Evolutionary conservation across 53 echinoderm and acorn worm genomes (phyloP).

Genomic region (Luidia sarsii): DNA sequence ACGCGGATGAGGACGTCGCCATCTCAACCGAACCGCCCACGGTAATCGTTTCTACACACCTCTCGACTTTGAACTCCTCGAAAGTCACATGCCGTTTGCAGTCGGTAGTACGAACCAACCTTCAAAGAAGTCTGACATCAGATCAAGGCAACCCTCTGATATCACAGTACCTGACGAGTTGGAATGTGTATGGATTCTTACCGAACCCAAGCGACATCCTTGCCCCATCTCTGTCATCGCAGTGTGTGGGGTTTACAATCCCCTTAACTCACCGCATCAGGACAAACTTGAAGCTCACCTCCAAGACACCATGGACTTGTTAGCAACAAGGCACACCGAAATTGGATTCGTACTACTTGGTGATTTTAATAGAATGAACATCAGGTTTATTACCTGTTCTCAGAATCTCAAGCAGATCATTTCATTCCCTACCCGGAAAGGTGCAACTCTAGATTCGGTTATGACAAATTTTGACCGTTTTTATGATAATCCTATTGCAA

Average conservation of each 20-base stretch:
- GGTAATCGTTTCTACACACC: no score
- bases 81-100: no score
- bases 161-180: conserved; percentile 7
- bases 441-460: not conserved
- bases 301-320: conserved; percentile 13
- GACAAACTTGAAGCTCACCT: conserved; percentile 19
- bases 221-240: not conserved
- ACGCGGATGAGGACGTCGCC: no score
- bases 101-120: no score
- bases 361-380: no score
- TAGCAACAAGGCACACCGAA: conserved; percentile 11
- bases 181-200: conserved; percentile 24
- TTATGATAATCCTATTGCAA: conserved; percentile 12
- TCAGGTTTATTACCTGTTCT: conserved; percentile 17
- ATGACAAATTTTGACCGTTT: conserved; percentile 18
- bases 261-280: conserved; percentile 2
- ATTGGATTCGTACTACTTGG: conserved; percentile 24
- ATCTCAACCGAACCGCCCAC: no score
- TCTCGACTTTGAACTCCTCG: no score
- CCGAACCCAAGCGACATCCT: not conserved
- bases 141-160: conserved; percentile 19
- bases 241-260: conserved; percentile 12
- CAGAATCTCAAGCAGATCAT: conserved; percentile 23
- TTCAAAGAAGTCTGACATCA: conserved; percentile 26
- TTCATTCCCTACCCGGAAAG: conserved; percentile 6